These are phyloP conservation scores for Apogon talboti DNA, from an alignment of 2,797 vertebrate species.

Conservation along the genomic window DNA sequence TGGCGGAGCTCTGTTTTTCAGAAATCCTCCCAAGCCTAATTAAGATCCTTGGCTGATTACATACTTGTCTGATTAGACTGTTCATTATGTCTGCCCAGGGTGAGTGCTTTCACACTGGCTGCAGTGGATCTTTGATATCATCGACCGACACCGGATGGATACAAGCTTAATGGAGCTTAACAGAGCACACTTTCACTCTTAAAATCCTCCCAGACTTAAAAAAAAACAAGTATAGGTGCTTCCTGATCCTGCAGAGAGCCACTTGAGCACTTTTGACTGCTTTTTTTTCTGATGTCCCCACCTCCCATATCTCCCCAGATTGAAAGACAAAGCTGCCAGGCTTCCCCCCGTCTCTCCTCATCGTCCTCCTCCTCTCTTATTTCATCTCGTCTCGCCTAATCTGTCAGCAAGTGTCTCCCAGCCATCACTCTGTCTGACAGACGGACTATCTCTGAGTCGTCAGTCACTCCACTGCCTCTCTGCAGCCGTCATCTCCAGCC, in stretches of 20 bases:
- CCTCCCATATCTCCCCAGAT: constrained; percentile 47
- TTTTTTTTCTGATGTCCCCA: constrained; percentile 9
- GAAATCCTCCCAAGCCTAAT: constrained; percentile 51
- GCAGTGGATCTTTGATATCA: constrained; percentile 42
- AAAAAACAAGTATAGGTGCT: constrained; percentile 39
- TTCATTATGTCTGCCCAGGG: constrained; percentile 54
- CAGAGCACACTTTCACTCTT: constrained; percentile 36
- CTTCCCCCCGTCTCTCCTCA: constrained; percentile 32
- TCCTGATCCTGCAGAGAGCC: constrained; percentile 23
- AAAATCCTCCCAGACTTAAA: constrained; percentile 40
- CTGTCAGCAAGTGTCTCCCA: constrained; percentile 74
- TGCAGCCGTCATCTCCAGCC: constrained; percentile 61
- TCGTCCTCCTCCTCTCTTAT: constrained; percentile 39
- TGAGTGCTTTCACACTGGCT: constrained; percentile 52
- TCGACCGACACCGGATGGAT: constrained; percentile 27
- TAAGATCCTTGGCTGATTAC: constrained; percentile 65
- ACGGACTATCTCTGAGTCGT: constrained; percentile 71
- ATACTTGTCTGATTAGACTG: constrained; percentile 57
- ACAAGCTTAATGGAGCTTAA: constrained; percentile 61
- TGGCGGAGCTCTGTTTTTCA: constrained; percentile 34
- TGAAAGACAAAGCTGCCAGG: constrained; percentile 68
- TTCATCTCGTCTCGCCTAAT: constrained; percentile 68
- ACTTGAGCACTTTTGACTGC: constrained; percentile 8
- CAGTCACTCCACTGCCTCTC: constrained; percentile 72
- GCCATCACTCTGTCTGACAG: constrained; percentile 77